Evolutionary conservation across 2,113 vertebrate species (phyloP), one percentile per base, ranked within the genome.

Genomic region (Solea solea): DNA sequence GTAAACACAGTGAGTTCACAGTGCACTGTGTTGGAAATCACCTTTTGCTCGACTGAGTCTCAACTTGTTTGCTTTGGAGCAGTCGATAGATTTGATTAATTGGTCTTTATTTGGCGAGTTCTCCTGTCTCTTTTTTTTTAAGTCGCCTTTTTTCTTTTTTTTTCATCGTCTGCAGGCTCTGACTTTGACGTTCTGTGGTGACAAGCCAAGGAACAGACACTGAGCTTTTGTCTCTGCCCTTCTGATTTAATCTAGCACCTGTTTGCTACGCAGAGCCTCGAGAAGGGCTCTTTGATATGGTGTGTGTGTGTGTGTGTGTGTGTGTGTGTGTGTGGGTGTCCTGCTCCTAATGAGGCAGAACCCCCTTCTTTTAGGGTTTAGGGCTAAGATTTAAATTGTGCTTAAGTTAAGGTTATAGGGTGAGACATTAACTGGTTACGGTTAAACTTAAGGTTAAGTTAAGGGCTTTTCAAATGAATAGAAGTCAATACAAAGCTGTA

Each of bases 231-330:
- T 90, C 56, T 86, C 55, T 58, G 56, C 45, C 63, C 66, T 58
- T 72, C 86, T 84, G 80, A 86, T 85, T 89, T 80, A 88, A 91
- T 89, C 87, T 71, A 83, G 83, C 90, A 93, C 89, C 88, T 92
- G 90, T 88, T 89, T 88, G 83, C 76, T 85, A 84, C 89, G 86
- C 83, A 84, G 77, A 86, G 85, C 85, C 56, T 80, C 73, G 83
- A 87, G 82, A 90, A 89, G 86, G 85, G 81, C 69, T 72, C 85
- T 92, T 90, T 90, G 85, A 89, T 88, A 76, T 82, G n/a, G n/a
- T 27, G 55, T 72, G 53, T 64, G 61, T 21, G 56, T 40, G n/a
- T 39, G n/a, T 27, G 55, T 72, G 53, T 64, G 61, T 21, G 56
- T 40, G n/a, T 39, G 48, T 57, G 64, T 76, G 72, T 48, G 60